Conservation (phyloP, 2,888 invertebrate genomes). For the Tinea pellionella region DNA sequence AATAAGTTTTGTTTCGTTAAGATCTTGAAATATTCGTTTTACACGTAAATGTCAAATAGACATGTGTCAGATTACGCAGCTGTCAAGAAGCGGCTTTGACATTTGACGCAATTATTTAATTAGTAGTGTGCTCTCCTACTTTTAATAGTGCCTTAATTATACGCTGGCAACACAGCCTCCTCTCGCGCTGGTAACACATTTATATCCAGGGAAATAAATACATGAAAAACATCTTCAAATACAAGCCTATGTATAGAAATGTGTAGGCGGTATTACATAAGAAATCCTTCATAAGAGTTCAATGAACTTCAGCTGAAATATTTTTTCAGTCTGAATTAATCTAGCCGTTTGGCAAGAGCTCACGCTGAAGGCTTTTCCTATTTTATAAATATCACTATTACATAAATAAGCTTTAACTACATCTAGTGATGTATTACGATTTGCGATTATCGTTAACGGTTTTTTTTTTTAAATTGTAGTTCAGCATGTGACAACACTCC, state of each 20-base stretch:
- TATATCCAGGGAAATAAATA: background rate
- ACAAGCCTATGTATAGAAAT: no score
- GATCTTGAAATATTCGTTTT: background rate
- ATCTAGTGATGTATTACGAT: background rate
- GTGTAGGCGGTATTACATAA: no score
- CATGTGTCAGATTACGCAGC: constrained; percentile 10
- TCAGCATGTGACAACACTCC: no score
- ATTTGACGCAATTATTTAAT: constrained; percentile 13
- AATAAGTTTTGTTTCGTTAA: background rate
- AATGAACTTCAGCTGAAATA: no score
- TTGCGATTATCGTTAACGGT: no score
- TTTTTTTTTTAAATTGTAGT: no score
- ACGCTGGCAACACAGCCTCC: constrained; percentile 7
- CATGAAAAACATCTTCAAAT: no score
- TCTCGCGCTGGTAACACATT: background rate
- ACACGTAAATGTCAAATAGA: background rate
- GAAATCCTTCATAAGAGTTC: no score
- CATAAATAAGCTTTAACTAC: background rate
- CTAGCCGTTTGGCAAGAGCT: no score
- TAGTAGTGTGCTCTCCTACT: background rate
- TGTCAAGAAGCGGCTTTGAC: constrained; percentile 8
- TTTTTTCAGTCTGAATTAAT: no score
- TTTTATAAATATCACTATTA: background rate
- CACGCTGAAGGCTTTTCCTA: no score
- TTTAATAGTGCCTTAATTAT: background rate